Percentiles rank a stretch among this genome's conserved stretches.
phyloP scores from a whole-genome alignment of 2,113 vertebrate species.

The Oreochromis niloticus region DNA sequence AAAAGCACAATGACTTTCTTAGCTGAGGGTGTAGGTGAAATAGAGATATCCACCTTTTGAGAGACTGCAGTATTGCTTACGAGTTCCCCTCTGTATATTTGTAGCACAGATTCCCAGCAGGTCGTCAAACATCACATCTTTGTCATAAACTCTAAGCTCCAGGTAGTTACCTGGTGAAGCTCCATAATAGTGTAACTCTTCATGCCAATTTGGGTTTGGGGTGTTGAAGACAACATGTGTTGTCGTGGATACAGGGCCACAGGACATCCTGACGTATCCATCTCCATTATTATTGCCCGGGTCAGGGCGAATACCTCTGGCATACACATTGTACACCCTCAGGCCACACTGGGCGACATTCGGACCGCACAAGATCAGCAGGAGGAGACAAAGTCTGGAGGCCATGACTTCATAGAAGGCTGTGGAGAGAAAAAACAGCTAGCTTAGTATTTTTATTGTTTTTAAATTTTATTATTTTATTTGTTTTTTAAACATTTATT shows the following conservation, averaged over 20 bases:
- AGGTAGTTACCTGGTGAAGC: not conserved
- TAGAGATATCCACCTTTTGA: not conserved
- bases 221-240: not conserved
- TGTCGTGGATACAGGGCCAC: not conserved
- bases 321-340: not conserved
- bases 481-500: not conserved
- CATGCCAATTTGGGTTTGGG: slow-evolving; percentile 23
- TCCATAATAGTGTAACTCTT: not conserved
- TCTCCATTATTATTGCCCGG: not conserved
- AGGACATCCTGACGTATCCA: slow-evolving; percentile 25
- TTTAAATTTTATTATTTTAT: not conserved
- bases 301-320: not conserved
- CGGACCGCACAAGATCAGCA: not conserved
- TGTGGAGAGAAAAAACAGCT: not conserved
- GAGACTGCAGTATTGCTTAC: not conserved
- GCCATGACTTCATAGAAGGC: not conserved
- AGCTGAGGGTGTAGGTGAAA: slow-evolving; percentile 19
- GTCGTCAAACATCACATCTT: not conserved
- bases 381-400: not conserved
- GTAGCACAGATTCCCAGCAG: slow-evolving; percentile 22
- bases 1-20: not conserved
- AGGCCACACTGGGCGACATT: not conserved
- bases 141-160: slow-evolving; percentile 14
- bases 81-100: not conserved
- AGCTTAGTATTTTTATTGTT: not conserved